phyloP scores from a whole-genome alignment of 2,797 vertebrate species.

The Poeciliopsis turneri region DNA sequence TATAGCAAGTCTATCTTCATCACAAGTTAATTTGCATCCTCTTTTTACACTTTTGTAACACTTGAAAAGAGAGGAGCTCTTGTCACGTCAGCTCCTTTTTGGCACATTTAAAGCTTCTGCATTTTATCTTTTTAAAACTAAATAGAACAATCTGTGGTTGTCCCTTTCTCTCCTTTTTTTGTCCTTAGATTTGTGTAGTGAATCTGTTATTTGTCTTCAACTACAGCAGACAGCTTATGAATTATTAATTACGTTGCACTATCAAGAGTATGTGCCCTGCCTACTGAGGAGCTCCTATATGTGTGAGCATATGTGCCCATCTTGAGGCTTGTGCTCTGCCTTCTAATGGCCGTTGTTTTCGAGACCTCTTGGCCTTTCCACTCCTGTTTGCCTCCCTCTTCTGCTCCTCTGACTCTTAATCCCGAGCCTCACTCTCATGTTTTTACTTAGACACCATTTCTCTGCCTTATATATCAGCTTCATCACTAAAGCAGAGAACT shows the following conservation, averaged over 20 bases:
- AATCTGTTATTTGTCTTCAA: constrained; percentile 55
- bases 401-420: constrained; percentile 44
- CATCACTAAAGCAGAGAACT: constrained; percentile 42
- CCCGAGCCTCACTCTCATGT: constrained; percentile 26
- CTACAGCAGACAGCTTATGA: constrained; percentile 66
- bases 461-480: constrained; percentile 27
- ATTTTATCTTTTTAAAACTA: not conserved
- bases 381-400: constrained; percentile 28
- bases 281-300: constrained; percentile 51
- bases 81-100: not conserved
- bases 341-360: constrained; percentile 70
- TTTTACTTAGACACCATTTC: constrained; percentile 6
- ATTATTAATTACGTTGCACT: constrained; percentile 74
- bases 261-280: constrained; percentile 64
- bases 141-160: not conserved
- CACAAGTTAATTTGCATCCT: constrained; percentile 10
- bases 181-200: constrained; percentile 18
- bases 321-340: constrained; percentile 59
- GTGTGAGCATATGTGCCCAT: constrained; percentile 44
- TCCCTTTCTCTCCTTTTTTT: constrained; percentile 26
- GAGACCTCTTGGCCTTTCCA: constrained; percentile 65
- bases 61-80: not conserved
- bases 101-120: not conserved
- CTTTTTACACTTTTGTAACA: not conserved
- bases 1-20: constrained; percentile 10